Base-by-base conservation (phyloP, 2,797 vertebrate genomes). In the Gephyroberyx darwinii region DNA sequence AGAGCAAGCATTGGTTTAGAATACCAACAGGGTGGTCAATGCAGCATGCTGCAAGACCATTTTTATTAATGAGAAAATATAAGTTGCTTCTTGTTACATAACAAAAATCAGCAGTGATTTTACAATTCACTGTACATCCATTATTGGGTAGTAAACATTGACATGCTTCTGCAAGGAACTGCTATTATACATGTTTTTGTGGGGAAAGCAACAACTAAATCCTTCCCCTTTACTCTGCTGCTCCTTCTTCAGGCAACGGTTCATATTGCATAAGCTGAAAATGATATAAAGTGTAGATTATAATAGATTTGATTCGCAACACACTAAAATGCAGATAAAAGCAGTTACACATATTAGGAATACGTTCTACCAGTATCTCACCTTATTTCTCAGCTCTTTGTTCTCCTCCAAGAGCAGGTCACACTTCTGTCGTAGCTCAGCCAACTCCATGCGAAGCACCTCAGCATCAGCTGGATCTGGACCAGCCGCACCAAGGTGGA, bases 181-280 rank as follows among this genome's bases (percentile, higher is more conserved):
- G 17, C 2, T 16, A 22, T 7, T 33, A 4, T 30, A 51, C 9
- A 7, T n/a, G 48, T 53, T 50, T 35, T 1, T 31, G 16, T 4
- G 20, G 5, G 35, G 3, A n/a, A 26, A 33, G 26, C 5, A 16
- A 17, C 4, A 4, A 33, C 1, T 39, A 30, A 56, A n/a, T 2
- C 17, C 3, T 20, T 45, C 26, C 4, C 12, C 48, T 54, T 63
- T 93, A 96, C 86, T 96, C 94, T 35, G 91, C 87, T 56, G 86
- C 90, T 85, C 94, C 94, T 71, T 96, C 96, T 1, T 96, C 95
- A 78, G 92, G 86, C 52, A 91, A 82, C 12, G 93, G 90, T 91
- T 99, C 96, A 74, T 95, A 95, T 83, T 96, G 96, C 94, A 94
- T 90, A 90, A 99, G 93, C 97, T 99, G 93, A 35, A 86, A 63